phyloP scores from a whole-genome alignment of 1,140 invertebrate species.

The Orchesella cincta region DNA sequence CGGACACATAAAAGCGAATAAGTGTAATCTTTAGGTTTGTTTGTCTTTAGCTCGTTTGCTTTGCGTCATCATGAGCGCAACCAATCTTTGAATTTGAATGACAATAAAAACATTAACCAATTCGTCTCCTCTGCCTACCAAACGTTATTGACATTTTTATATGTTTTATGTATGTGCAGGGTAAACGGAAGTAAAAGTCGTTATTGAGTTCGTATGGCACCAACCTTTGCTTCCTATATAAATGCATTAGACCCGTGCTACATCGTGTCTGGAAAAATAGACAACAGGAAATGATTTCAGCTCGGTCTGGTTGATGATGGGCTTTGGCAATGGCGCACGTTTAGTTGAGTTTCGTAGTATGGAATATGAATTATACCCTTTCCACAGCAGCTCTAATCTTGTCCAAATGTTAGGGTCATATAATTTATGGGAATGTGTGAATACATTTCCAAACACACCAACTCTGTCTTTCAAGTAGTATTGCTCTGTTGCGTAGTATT shows the following conservation, averaged over 20 bases:
- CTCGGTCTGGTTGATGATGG: background rate
- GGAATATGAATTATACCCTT: too few relatives aligned
- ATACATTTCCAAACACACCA: background rate
- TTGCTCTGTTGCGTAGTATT: too few relatives aligned
- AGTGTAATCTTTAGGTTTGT: too few relatives aligned
- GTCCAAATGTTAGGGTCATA: background rate
- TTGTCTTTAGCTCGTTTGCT: too few relatives aligned
- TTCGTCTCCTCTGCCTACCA: background rate
- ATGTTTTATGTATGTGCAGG: too few relatives aligned
- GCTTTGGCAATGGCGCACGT: too few relatives aligned
- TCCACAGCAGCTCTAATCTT: background rate
- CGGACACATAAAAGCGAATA: too few relatives aligned
- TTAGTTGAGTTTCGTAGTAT: too few relatives aligned
- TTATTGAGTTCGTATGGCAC: background rate
- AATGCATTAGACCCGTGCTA: background rate
- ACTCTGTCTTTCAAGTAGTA: too few relatives aligned
- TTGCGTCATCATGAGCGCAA: too few relatives aligned
- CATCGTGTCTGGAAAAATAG: background rate
- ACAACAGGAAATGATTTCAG: background rate
- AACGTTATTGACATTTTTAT: too few relatives aligned
- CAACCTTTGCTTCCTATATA: background rate
- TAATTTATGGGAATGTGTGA: background rate
- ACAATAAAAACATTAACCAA: background rate
- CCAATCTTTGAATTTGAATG: background rate
- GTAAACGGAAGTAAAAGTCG: background rate